Evolutionary conservation across 1,140 invertebrate species (phyloP).

Genomic region (Druon quercuslanigerum): DNA sequence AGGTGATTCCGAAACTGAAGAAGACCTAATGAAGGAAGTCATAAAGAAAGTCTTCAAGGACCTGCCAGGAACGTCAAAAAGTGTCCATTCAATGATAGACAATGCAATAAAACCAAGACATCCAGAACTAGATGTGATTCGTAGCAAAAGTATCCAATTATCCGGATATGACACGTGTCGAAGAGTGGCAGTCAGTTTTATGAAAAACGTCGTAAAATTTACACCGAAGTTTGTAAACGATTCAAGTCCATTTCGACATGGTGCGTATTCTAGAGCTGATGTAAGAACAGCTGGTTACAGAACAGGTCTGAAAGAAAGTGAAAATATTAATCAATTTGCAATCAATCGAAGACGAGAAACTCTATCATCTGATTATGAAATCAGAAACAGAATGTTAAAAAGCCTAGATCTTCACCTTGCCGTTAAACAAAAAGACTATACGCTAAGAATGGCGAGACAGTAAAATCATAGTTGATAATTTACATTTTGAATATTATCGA

Average conservation of each 20-base stretch:
- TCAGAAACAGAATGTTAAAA: constrained; percentile 63
- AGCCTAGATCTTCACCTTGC: constrained; percentile 69
- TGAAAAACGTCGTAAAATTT: constrained; percentile 60
- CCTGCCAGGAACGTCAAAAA: constrained; percentile 62
- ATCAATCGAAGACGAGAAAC: background rate
- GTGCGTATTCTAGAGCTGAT: background rate
- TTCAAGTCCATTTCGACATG: background rate
- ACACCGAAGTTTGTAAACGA: constrained; percentile 36
- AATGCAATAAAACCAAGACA: constrained; percentile 54
- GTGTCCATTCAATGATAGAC: constrained; percentile 55
- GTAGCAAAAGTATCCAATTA: constrained; percentile 66
- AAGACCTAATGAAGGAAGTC: constrained; percentile 66
- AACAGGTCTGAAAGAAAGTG: background rate
- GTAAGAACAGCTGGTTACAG: background rate
- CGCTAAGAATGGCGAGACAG: constrained; percentile 65
- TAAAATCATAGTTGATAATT: constrained; percentile 38
- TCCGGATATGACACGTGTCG: constrained; percentile 70
- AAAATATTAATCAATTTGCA: background rate
- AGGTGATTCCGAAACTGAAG: constrained; percentile 67
- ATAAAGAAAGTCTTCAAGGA: constrained; percentile 68
- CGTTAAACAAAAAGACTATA: constrained; percentile 68
- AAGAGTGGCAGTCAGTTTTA: constrained; percentile 64
- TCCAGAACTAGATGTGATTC: constrained; percentile 53
- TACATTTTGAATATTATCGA: background rate
- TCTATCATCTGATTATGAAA: constrained; percentile 48